Conservation (phyloP, 1,140 invertebrate genomes). For the Sitodiplosis mosellana region DNA sequence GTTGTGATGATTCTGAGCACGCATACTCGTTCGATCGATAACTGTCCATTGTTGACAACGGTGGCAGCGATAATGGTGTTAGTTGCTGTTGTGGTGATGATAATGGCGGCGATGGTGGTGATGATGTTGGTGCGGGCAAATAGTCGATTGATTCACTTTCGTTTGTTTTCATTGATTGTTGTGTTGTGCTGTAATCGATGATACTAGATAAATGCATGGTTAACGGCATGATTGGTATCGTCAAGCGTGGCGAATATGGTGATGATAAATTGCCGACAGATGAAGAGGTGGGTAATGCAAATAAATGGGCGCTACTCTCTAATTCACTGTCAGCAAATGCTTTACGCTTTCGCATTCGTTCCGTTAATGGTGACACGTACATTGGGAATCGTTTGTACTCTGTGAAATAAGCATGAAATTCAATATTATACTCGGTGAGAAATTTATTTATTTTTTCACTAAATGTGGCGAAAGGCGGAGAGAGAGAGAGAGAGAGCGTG, state of each 20-base stretch:
- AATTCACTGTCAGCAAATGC: conserved; percentile 35
- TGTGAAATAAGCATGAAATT: neutral
- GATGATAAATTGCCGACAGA: conserved; percentile 5
- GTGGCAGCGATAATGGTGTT: conserved; percentile 7
- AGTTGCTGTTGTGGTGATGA: no score
- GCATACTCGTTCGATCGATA: conserved; percentile 12
- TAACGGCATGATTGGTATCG: neutral
- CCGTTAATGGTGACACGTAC: conserved; percentile 21
- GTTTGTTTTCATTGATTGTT: conserved; percentile 1
- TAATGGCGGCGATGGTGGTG: conserved; percentile 3
- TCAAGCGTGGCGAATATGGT: conserved; percentile 7
- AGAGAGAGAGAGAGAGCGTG: neutral
- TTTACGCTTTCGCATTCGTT: conserved; percentile 31
- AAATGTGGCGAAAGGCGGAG: no score
- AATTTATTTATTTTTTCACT: no score
- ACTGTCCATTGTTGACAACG: neutral
- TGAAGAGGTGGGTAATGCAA: conserved; percentile 4
- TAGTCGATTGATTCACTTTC: neutral
- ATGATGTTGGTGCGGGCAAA: conserved; percentile 7
- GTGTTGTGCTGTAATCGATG: conserved; percentile 7
- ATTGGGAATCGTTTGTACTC: neutral
- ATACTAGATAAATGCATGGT: conserved; percentile 5
- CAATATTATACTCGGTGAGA: no score
- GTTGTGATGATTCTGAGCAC: conserved; percentile 6
- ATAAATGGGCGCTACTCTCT: conserved; percentile 14